These are phyloP conservation scores for Stenoptilia bipunctidactyla DNA, from an alignment of 2,888 invertebrate species.

Conservation along the genomic window DNA sequence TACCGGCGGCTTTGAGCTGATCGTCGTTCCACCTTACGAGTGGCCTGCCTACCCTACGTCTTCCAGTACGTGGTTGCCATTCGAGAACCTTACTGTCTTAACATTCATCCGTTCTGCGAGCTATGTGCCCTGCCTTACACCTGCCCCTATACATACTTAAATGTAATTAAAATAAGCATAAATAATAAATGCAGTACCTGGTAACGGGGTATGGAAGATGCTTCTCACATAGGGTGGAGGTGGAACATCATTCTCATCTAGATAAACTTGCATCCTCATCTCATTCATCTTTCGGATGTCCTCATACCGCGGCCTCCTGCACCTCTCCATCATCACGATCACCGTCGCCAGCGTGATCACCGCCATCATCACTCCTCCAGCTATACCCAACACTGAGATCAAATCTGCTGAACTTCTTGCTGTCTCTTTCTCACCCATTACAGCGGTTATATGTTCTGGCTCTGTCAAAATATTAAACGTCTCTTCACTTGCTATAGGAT, in stretches of 20 bases:
- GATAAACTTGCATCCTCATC: constrained; percentile 58
- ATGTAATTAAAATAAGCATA: no score
- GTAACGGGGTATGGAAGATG: constrained; percentile 69
- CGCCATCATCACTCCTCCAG: constrained; percentile 63
- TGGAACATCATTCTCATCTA: constrained; percentile 43
- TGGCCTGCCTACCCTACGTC: no score
- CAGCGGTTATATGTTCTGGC: constrained; percentile 66
- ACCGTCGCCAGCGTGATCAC: constrained; percentile 61
- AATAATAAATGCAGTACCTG: constrained; percentile 40
- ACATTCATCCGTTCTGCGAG: no score
- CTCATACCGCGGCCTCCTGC: constrained; percentile 48
- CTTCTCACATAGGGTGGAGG: constrained; percentile 68
- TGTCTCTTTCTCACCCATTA: constrained; percentile 54
- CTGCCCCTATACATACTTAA: no score
- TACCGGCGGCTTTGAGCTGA: no score
- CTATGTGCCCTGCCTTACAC: no score
- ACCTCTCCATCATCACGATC: constrained; percentile 60
- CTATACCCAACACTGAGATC: constrained; percentile 62
- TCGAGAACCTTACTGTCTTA: no score
- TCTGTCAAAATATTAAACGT: constrained; percentile 70
- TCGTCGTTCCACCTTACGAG: no score
- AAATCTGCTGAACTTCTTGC: constrained; percentile 51
- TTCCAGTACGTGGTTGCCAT: no score
- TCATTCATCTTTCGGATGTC: constrained; percentile 55
- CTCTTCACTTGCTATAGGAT: constrained; percentile 43